These are phyloP conservation scores for Cyanoderma ruficeps DNA, from an alignment of 2,113 vertebrate genomes.

Conservation along the genomic window DNA sequence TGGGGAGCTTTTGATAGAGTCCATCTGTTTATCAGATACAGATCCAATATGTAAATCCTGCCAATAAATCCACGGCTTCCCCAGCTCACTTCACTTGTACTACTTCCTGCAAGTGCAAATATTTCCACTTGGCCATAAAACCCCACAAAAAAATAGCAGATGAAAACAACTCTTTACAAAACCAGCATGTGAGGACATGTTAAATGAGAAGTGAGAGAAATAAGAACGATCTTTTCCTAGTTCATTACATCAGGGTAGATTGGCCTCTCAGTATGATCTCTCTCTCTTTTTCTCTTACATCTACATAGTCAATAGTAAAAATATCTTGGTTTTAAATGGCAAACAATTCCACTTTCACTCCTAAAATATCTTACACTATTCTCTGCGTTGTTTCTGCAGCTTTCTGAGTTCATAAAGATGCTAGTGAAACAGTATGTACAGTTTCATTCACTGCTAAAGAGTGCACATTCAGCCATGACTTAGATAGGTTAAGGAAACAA, in stretches of 20 bases:
- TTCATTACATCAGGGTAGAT: background rate
- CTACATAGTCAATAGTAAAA: background rate
- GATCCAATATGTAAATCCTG: background rate
- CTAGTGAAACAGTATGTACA: background rate
- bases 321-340: background rate
- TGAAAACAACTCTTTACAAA: background rate
- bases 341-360: background rate
- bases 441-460: background rate
- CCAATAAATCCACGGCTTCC: background rate
- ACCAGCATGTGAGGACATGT: accelerated
- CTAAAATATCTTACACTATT: background rate
- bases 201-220: background rate
- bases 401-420: background rate
- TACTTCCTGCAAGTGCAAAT: background rate
- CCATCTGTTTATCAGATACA: background rate
- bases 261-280: background rate
- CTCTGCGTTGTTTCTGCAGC: background rate
- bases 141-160: background rate
- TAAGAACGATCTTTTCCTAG: background rate
- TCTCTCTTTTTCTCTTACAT: background rate
- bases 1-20: background rate
- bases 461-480: background rate
- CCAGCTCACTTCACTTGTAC: background rate
- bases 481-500: background rate
- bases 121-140: background rate